These are phyloP conservation scores for Acrocephalus arundinaceus DNA, from an alignment of 2,113 vertebrate species.

Conservation along the genomic window DNA sequence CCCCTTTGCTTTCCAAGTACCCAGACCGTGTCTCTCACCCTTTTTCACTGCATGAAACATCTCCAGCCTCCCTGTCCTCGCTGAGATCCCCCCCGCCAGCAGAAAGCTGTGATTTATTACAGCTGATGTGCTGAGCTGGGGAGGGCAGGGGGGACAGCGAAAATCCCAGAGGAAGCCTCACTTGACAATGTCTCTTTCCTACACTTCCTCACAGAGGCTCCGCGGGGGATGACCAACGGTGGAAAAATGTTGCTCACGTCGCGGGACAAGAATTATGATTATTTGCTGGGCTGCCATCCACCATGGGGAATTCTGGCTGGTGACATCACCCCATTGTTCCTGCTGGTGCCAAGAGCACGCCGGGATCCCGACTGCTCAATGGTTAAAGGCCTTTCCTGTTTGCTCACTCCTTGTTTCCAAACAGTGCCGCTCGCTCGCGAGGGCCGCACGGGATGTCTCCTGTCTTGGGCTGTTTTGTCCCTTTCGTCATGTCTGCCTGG, in stretches of 20 bases:
- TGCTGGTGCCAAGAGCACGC: background rate
- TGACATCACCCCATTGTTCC: conserved; percentile 62
- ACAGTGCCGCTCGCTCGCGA: background rate
- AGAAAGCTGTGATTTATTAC: conserved; percentile 18
- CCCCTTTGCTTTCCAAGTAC: background rate
- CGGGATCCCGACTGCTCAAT: background rate
- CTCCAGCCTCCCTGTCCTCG: background rate
- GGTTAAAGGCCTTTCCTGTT: conserved; percentile 41
- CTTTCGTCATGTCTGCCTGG: conserved; percentile 52
- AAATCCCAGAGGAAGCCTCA: conserved; percentile 35
- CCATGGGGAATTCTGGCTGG: conserved; percentile 6
- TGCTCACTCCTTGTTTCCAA: conserved; percentile 17
- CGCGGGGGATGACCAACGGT: background rate
- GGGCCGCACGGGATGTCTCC: conserved; percentile 15
- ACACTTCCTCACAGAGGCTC: conserved; percentile 10
- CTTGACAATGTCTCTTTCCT: conserved; percentile 42
- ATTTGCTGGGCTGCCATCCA: conserved; percentile 20
- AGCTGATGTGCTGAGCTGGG: background rate
- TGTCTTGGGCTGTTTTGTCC: conserved; percentile 23
- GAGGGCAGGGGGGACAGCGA: background rate
- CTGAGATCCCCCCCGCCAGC: background rate
- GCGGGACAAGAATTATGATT: background rate
- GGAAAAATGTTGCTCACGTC: conserved; percentile 37
- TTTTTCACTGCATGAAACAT: background rate
- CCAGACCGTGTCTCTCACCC: background rate